These are phyloP conservation scores for Melanaphis sacchari DNA, from an alignment of 1,140 invertebrate species.

Conservation along the genomic window DNA sequence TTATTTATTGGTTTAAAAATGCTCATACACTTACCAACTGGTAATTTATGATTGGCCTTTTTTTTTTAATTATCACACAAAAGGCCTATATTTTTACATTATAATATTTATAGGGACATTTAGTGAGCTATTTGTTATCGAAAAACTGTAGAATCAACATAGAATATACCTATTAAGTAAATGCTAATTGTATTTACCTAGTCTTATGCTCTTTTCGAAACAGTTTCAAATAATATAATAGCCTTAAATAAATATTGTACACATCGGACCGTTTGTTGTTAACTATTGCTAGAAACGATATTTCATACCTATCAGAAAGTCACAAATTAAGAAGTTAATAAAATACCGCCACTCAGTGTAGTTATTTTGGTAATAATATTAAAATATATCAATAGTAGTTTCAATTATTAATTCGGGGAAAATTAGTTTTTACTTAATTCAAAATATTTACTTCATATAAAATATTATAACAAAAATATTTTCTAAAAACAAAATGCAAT, in stretches of 20 bases:
- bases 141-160: not conserved
- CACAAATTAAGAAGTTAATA: not conserved
- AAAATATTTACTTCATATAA: not conserved
- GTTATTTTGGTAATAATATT: not conserved
- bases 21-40: not conserved
- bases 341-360: not conserved
- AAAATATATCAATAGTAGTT: not conserved
- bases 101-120: not conserved
- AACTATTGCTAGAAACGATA: not conserved
- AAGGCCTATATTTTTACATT: not conserved
- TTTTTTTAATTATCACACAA: not conserved
- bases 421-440: not conserved
- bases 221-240: not conserved
- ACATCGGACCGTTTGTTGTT: not conserved
- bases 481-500: not conserved
- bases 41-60: not conserved
- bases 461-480: too few species aligned
- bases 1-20: not conserved
- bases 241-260: not conserved
- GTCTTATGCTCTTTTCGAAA: not conserved
- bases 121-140: not conserved
- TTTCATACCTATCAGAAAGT: not conserved
- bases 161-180: too few species aligned
- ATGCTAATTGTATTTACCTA: not conserved
- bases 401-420: not conserved